These are phyloP conservation scores for Aptenodytes patagonicus DNA, from an alignment of 2,113 vertebrate genomes.

Conservation along the genomic window DNA sequence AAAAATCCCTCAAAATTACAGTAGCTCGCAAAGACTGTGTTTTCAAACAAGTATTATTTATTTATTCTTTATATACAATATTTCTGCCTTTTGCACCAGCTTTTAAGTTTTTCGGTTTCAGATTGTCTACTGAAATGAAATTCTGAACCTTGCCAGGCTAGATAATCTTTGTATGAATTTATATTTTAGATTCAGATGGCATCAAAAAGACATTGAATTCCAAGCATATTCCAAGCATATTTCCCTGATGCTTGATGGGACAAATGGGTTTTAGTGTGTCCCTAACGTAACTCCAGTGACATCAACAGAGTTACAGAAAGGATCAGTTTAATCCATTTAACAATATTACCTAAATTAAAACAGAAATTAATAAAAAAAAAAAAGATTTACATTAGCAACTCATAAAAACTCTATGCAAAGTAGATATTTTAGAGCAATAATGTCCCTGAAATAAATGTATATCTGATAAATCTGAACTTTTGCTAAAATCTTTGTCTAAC, in stretches of 20 bases:
- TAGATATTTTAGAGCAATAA: background rate
- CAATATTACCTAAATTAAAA: background rate
- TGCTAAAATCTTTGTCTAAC: background rate
- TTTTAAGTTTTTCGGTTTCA: background rate
- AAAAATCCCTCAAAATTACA: background rate
- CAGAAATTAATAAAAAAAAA: background rate
- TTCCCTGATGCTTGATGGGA: background rate
- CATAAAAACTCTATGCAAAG: background rate
- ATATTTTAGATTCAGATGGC: background rate
- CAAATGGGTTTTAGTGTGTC: background rate
- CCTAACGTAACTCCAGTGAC: background rate
- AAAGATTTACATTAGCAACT: accelerated
- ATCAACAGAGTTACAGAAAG: background rate
- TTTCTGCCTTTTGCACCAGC: background rate
- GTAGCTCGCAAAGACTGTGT: background rate
- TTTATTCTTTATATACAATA: background rate
- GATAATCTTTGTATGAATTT: background rate
- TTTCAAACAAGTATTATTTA: background rate
- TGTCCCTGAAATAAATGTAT: background rate
- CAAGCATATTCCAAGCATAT: background rate
- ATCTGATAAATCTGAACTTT: background rate
- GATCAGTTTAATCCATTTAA: background rate
- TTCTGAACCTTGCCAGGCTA: background rate
- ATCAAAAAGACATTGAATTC: background rate
- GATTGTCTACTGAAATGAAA: background rate